Conservation (phyloP, 2,113 vertebrate genomes). For the Pagrus major region DNA sequence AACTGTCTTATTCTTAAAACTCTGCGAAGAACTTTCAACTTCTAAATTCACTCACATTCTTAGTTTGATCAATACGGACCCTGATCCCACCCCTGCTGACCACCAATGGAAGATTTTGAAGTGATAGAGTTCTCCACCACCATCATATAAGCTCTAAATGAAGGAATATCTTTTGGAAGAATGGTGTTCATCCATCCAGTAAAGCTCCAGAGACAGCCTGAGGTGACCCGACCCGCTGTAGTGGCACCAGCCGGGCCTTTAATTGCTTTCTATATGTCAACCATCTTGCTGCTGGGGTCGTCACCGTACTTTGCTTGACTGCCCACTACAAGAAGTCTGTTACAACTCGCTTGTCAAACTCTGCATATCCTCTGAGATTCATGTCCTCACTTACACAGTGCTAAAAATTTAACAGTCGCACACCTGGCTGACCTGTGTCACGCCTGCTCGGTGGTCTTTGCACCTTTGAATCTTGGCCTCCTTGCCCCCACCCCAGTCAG, state of each 20-base stretch:
- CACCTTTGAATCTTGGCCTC: conserved; percentile 19
- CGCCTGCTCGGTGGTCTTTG: conserved; percentile 1
- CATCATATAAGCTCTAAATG: background rate
- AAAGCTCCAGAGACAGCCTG: background rate
- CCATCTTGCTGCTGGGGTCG: background rate
- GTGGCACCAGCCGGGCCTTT: conserved; percentile 18
- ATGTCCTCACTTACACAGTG: conserved; percentile 15
- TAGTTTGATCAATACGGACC: background rate
- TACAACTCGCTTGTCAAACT: conserved; percentile 13
- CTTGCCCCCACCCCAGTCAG: background rate
- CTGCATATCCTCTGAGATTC: conserved; percentile 10
- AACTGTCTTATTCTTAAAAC: background rate
- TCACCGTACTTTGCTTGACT: conserved; percentile 19
- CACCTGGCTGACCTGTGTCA: conserved; percentile 42
- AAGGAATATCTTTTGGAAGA: background rate
- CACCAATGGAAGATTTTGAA: background rate
- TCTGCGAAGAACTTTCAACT: background rate
- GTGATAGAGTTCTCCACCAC: background rate
- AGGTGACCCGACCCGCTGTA: background rate
- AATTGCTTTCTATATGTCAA: conserved; percentile 24
- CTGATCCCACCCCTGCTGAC: background rate
- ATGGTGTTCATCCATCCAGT: background rate
- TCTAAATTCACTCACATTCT: background rate
- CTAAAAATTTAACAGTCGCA: conserved; percentile 19
- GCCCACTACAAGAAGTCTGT: conserved; percentile 18